Conservation (phyloP, 2,113 vertebrate genomes). For the Columba janthina region DNA sequence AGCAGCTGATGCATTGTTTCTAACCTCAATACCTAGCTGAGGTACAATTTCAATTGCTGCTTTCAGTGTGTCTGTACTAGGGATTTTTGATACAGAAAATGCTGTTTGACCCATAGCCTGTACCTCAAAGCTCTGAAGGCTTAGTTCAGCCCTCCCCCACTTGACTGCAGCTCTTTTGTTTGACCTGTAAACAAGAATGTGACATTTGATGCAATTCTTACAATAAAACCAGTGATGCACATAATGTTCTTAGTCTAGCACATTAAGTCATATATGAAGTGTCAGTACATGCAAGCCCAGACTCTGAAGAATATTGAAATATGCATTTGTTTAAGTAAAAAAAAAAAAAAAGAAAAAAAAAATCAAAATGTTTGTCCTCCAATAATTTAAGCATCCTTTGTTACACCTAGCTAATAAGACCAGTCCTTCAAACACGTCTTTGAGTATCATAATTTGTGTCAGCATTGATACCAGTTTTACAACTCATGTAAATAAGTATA, state of each 20-base stretch:
- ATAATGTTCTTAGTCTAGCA: not conserved
- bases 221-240: not conserved
- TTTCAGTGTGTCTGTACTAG: not conserved
- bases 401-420: not conserved
- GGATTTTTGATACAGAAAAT: not conserved
- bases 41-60: not conserved
- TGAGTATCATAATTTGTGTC: not conserved
- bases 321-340: not conserved
- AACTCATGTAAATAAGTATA: not conserved
- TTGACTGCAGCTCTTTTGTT: not conserved
- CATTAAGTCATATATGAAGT: not conserved
- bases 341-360: no score
- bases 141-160: not conserved
- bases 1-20: not conserved
- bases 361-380: not conserved
- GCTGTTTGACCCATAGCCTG: not conserved
- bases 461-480: not conserved
- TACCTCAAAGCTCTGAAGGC: not conserved
- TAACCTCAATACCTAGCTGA: not conserved
- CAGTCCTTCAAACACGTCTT: not conserved
- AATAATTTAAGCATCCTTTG: not conserved
- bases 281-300: not conserved
- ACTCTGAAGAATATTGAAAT: not conserved
- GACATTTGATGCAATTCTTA: not conserved
- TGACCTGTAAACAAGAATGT: not conserved